A percentile compares a stretch with the other conserved stretches of the same genome.
Conservation (phyloP, 2,888 invertebrate genomes). For the Allacma fusca region DNA sequence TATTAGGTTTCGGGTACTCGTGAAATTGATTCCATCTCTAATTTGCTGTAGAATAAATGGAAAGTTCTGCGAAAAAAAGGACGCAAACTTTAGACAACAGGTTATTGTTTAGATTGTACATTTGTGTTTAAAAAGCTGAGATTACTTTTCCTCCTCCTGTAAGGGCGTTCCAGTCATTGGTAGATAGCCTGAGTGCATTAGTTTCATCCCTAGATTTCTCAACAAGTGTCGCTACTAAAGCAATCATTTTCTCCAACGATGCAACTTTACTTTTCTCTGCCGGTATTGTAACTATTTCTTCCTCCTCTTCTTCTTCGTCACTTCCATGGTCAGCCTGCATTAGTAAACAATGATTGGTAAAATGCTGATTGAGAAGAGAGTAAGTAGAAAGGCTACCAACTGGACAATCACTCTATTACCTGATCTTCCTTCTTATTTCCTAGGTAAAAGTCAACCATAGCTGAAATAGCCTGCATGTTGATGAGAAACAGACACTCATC, state of each 20-base stretch:
- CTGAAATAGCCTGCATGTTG: constrained; percentile 85
- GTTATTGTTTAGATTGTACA: too few species aligned
- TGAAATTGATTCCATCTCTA: constrained; percentile 88
- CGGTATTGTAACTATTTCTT: constrained; percentile 72
- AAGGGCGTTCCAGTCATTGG: constrained; percentile 81
- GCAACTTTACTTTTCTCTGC: constrained; percentile 85
- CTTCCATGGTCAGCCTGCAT: constrained; percentile 72
- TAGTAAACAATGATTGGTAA: constrained; percentile 21
- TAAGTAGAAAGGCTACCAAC: too few species aligned
- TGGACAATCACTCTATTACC: too few species aligned
- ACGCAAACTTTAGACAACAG: too few species aligned
- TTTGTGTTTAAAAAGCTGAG: too few species aligned
- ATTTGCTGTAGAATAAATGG: constrained; percentile 95
- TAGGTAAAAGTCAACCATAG: constrained; percentile 90
- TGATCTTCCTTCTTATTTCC: constrained; percentile 81
- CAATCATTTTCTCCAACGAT: constrained; percentile 94
- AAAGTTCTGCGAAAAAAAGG: constrained; percentile 73
- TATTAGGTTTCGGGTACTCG: constrained; percentile 89
- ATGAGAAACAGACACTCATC: constrained; percentile 89
- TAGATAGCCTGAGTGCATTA: constrained; percentile 75
- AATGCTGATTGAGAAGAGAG: not conserved
- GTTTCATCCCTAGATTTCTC: constrained; percentile 85
- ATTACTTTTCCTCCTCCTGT: constrained; percentile 81
- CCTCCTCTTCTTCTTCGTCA: constrained; percentile 75
- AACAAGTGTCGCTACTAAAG: constrained; percentile 84